Evolutionary conservation across 1,140 invertebrate species (phyloP), one percentile per base, ranked within the genome.

Genomic region (Ostrea denselamellosa): DNA sequence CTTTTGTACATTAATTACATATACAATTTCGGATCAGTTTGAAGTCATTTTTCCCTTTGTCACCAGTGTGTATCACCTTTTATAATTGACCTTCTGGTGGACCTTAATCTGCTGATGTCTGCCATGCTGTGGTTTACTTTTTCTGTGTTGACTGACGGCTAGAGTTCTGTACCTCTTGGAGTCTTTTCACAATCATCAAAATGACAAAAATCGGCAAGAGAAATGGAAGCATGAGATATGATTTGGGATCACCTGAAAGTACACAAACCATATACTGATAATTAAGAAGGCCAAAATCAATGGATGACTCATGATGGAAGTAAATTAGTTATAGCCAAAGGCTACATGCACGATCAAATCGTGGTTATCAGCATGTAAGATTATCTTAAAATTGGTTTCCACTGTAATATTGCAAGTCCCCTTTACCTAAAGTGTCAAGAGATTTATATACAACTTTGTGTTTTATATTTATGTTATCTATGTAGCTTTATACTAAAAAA

Each of bases 211-310:
- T 87, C 52, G 88, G 88, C 54, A 89, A 89, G 58, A 89, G 83
- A 82, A 89, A 89, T 19, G 88, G 88, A 82, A 89, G 85, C 81
- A 89, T 82, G 68, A 89, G 68, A 28, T 86, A 77, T 25, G 88
- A 87, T 56, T 87, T 89, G 14, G 88, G 88, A 85, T 89, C 86
- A 89, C 84, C 88, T 89, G 83, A 85, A 89, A 89, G n/a, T 65
- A 65, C 62, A 82, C 62, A 51, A 25, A 34, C 68, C 12, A 77
- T 77, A 28, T 14, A 77, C 25, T 28, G 8, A 12, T 77, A 25
- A 28, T 85, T 34, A 65, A 44, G 25, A 85, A 77, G 85, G 12
- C 25, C 51, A 8, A 81, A 85, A 52, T 28, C 25, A 62, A 58
- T 28, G n/a, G 9, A 62, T 51, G 51, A 52, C 2, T 54, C 28